These are phyloP conservation scores for Mormyrus lacerda DNA, from an alignment of 2,113 vertebrate species.

Conservation along the genomic window DNA sequence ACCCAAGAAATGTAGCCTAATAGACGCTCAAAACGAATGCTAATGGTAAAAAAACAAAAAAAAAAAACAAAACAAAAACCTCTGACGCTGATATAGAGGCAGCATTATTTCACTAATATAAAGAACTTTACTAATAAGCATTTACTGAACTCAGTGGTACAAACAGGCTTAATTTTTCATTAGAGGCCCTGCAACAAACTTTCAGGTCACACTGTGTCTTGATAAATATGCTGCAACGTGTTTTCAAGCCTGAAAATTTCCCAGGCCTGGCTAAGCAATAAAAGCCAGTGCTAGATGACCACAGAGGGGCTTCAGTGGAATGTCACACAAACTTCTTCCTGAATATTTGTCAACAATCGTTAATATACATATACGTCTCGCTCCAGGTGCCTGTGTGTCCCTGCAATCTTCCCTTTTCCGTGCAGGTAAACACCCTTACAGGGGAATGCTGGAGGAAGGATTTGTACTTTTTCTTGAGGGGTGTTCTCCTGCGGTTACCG, in stretches of 20 bases:
- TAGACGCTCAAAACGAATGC: background rate
- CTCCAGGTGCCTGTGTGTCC: background rate
- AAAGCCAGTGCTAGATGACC: background rate
- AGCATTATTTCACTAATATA: background rate
- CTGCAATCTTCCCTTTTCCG: background rate
- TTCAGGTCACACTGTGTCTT: background rate
- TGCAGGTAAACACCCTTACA: background rate
- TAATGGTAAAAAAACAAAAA: too few relatives aligned
- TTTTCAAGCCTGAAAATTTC: background rate
- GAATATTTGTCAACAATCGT: background rate
- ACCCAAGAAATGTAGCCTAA: background rate
- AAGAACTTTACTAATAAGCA: background rate
- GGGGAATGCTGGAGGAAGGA: background rate
- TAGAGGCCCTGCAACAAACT: background rate
- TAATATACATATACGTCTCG: background rate
- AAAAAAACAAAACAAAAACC: background rate
- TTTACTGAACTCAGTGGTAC: background rate
- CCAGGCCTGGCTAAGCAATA: background rate
- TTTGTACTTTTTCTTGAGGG: background rate
- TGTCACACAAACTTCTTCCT: background rate
- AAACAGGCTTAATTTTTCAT: background rate
- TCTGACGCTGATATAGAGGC: background rate
- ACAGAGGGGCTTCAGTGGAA: background rate
- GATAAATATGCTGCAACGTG: background rate
- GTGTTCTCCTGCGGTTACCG: background rate